Evolutionary conservation across 2,888 invertebrate species (phyloP), one percentile per base, ranked within the genome.

Genomic region (Ceraclea dissimilis): DNA sequence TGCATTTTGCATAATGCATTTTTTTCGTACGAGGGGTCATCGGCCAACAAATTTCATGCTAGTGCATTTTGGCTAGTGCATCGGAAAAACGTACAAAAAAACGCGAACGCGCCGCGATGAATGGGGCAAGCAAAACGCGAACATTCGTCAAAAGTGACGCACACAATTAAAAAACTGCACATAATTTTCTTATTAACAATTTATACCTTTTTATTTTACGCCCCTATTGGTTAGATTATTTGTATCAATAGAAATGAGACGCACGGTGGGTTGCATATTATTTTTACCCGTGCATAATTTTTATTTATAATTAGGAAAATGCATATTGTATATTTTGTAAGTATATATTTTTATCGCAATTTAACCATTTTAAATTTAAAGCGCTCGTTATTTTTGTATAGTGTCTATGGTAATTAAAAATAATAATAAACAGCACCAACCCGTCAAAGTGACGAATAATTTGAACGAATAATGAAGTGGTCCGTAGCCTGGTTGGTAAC

Each of bases 51-150:
- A 60, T 58, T 56, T 56, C 26, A 58, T 56, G 60, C 58, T 58
- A 56, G 58, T 60, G 60, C 60, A 54, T 58, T 60, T 60, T 58
- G 60, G 58, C 58, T 58, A 58, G 58, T 56, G 60, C 60, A 58
- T 26, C 54, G 56, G 56, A 54, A 59, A 44, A 47, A 53, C 50
- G 52, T 46, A 18, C 5, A 46, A 18, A 46, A n/a, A 46, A 46
- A 46, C 13, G 19, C 19, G 19, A 18, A 11, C 46, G 4, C 17
- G 13, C 17, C 43, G 43, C 5, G 13, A 17, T 13, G 43, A 43
- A 43, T 16, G 13, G 4, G 43, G 13, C 5, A 17, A 43, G 10
- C 26, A 26, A 26, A 26, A 26, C 26, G 10, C 5, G 10, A 4
- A 26, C 26, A 26, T 6, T 6, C 26, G 10, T 26, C 26, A 26